These are phyloP conservation scores for Aricia artaxerxes DNA, from an alignment of 2,888 invertebrate genomes.

Conservation along the genomic window DNA sequence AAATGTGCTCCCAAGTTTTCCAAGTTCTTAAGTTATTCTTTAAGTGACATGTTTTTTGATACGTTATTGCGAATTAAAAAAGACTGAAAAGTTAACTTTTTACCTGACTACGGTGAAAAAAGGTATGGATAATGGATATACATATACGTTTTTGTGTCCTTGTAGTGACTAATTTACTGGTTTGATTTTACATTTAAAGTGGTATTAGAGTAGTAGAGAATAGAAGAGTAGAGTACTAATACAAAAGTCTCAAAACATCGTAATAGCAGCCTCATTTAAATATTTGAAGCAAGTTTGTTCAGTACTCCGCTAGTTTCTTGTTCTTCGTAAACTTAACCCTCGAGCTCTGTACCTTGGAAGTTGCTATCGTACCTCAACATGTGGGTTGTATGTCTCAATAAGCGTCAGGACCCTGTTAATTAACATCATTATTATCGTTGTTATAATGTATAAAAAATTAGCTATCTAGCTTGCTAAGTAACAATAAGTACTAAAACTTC, in stretches of 20 bases:
- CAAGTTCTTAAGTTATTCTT: neutral
- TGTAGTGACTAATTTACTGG: no score
- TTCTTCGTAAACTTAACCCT: slow-evolving; percentile 11
- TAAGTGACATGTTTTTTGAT: no score
- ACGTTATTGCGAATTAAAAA: no score
- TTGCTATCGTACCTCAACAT: neutral
- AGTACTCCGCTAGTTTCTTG: neutral
- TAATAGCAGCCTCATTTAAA: neutral
- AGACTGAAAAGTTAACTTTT: no score
- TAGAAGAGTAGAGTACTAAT: neutral
- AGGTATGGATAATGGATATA: no score
- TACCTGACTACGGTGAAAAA: no score
- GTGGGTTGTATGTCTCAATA: neutral
- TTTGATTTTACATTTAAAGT: neutral
- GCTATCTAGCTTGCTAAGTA: no score
- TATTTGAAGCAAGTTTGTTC: slow-evolving; percentile 5
- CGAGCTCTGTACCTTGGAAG: neutral
- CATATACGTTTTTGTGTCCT: no score
- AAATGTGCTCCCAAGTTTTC: neutral
- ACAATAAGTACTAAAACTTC: no score
- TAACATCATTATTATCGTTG: neutral
- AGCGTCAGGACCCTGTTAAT: neutral
- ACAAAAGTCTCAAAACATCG: slow-evolving; percentile 9
- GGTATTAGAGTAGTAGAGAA: no score
- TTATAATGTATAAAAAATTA: no score